These are phyloP conservation scores for Xerus inauris DNA, from an alignment of 2,113 vertebrate genomes.

Conservation along the genomic window DNA sequence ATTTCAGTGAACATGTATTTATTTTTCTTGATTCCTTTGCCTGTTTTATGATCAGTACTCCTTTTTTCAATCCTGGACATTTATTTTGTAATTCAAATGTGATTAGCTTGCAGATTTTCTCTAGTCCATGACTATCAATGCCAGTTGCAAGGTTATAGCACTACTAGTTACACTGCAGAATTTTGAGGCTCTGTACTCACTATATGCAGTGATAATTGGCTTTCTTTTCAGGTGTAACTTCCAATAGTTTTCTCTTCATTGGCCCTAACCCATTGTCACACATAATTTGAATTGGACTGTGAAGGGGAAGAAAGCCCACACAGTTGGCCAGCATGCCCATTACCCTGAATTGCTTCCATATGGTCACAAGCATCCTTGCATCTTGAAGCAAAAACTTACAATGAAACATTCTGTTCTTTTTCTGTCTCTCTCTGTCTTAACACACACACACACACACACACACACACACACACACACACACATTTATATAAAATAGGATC, in stretches of 20 bases:
- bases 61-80: background rate
- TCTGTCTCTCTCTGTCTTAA: background rate
- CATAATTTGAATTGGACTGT: background rate
- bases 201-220: background rate
- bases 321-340: background rate
- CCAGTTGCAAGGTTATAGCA: background rate
- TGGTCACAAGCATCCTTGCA: background rate
- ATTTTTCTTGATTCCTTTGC: background rate
- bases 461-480: background rate
- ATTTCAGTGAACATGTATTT: background rate
- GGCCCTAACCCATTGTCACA: background rate
- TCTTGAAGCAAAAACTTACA: background rate
- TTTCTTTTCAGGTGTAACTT: background rate
- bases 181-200: background rate
- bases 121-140: background rate
- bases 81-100: background rate
- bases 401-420: background rate
- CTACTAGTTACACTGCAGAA: background rate
- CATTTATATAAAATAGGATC: background rate
- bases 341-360: background rate
- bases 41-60: background rate
- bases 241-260: background rate
- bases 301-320: background rate
- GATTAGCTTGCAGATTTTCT: background rate
- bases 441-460: background rate